Evolutionary conservation across 2,888 invertebrate genomes (phyloP), one percentile per base, ranked within the genome.

Genomic region (Neoascia interrupta): DNA sequence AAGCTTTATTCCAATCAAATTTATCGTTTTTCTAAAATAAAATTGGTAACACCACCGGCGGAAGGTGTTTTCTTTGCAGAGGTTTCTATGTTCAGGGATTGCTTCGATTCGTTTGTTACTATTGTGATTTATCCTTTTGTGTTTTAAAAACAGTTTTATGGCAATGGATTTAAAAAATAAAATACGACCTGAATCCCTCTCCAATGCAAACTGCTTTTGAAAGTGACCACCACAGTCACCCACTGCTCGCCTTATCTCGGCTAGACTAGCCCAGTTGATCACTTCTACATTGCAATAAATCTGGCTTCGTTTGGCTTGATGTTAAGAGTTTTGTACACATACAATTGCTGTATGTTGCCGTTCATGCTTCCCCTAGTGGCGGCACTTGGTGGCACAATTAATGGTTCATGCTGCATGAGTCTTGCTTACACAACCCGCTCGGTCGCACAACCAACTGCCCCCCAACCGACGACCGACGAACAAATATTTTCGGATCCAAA

Each of bases 341-440:
- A 15, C 36, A 47, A 45, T 56, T 10, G 13, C 10, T 8, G 26
- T 15, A 53, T 64, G 41, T 54, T n/a, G 43, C 51, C 26, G 49
- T 39, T 61, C n/a, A n/a, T n/a, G n/a, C n/a, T n/a, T 56, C 18
- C 49, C 41, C 31, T 51, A n/a, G 26, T 54, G 36, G 68, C 68
- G 58, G 63, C 41, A n/a, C n/a, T n/a, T n/a, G n/a, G n/a, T n/a
- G n/a, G 19, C 51, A 70, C 61, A 69, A 70, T 63, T 70, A 70
- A 75, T 75, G 70, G 75, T 75, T 75, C 75, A 75, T 69, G 75
- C 69, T 63, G 45, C 70, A 75, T 63, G 70, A 61, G 54, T 69
- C 49, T 61, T 56, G 69, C 63, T 75, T 75, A 75, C 75, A 63
- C 70, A 75, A 75, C 51, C 43, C 36, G 41, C 34, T 3, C 31